Evolutionary conservation across 2,888 invertebrate genomes (phyloP), one percentile per base, ranked within the genome.

Genomic region (Trachelus troglodyta): DNA sequence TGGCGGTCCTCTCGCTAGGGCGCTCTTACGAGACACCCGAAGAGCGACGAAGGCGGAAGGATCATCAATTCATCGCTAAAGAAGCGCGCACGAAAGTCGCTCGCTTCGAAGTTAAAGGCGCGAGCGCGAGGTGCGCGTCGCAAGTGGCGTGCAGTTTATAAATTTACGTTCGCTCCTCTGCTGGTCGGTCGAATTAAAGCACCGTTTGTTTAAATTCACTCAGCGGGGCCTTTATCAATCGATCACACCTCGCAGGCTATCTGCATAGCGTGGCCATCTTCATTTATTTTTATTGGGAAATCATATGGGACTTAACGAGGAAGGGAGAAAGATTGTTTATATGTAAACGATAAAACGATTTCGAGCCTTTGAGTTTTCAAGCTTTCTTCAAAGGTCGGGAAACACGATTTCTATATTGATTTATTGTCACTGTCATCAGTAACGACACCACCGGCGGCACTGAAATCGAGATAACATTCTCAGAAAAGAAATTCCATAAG

Each of bases 201-300:
- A 33, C 34, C 77, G 75, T 76, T 76, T 73, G 80, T 79, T 77
- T 82, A 76, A 75, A 69, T 75, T 79, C 75, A 76, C 77, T 79
- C 74, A 69, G 73, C 76, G 78, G 76, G 78, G 69, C 79, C 75
- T 76, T 56, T 76, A 74, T 15, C 71, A 35, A 75, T 78, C 79
- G 77, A 69, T 69, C 69, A 33, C 37, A 40, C 37, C 37, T 40
- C 37, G 37, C 37, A 15, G 37, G 12, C 37, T 40, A 40, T 40
- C 37, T 4, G 15, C 37, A 40, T 40, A 15, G 37, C 37, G 37
- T 15, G 37, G 37, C 15, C 15, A 40, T 15, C 37, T 15, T 40
- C 78, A 84, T 86, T 86, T 86, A 83, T 85, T 85, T 84, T 85
- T 81, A 83, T 85, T 81, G 82, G 79, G 79, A 85, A 85, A 83